Conservation (phyloP, 2,888 invertebrate genomes). For the Harpagoxenus sublaevis region DNA sequence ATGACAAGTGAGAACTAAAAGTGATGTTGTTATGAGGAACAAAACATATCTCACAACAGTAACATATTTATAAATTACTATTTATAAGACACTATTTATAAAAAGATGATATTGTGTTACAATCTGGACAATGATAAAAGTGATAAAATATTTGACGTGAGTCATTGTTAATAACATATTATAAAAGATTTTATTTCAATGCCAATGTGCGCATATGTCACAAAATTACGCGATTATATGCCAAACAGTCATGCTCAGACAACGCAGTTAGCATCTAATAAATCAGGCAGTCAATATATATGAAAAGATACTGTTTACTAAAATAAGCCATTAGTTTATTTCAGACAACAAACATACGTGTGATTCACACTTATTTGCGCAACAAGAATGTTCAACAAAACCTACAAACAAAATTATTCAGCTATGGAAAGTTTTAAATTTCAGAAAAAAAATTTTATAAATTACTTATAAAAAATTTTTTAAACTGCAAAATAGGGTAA, state of each 20-base stretch:
- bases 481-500: background rate
- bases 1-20: background rate
- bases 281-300: background rate
- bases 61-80: background rate
- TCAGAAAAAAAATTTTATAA: background rate
- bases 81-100: background rate
- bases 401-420: background rate
- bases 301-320: background rate
- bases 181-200: background rate
- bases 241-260: background rate
- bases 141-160: background rate
- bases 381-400: background rate
- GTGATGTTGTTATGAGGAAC: background rate
- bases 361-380: background rate
- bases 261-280: background rate
- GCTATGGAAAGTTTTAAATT: background rate
- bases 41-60: background rate
- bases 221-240: background rate
- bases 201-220: background rate
- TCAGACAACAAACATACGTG: background rate
- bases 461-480: background rate
- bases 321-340: background rate
- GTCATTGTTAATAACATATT: background rate
- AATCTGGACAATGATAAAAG: background rate
- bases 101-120: background rate